These are phyloP conservation scores for Pyrgilauda ruficollis DNA, from an alignment of 2,113 vertebrate species.

Conservation along the genomic window DNA sequence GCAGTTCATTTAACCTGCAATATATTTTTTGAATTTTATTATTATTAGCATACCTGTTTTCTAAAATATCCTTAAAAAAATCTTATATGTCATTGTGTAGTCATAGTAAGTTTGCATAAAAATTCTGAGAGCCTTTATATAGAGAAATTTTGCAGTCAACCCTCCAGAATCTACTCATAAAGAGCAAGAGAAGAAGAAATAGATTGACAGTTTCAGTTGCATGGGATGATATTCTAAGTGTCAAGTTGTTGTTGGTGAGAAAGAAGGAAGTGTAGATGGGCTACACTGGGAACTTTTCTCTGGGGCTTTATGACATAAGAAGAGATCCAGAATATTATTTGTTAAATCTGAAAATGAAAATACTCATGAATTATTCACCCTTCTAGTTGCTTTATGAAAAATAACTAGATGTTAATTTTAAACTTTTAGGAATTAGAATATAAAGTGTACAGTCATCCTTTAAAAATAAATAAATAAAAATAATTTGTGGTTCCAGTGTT, in stretches of 20 bases:
- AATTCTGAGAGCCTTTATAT: neutral
- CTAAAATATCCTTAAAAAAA: neutral
- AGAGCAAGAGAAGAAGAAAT: neutral
- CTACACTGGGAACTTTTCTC: neutral
- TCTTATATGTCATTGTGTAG: neutral
- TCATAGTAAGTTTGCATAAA: neutral
- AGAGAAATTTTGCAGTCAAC: neutral
- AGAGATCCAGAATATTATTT: neutral
- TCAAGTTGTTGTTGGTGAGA: neutral
- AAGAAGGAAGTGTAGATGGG: neutral
- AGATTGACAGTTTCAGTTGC: neutral
- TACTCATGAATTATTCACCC: neutral
- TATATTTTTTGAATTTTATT: neutral
- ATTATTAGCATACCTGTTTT: neutral
- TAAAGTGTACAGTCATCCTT: neutral
- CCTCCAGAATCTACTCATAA: neutral
- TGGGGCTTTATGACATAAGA: neutral
- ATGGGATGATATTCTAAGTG: neutral
- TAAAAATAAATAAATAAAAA: neutral
- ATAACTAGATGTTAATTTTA: neutral
- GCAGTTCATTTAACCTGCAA: neutral
- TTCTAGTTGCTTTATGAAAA: neutral
- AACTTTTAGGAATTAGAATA: neutral
- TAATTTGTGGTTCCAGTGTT: neutral
- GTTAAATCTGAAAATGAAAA: neutral